phyloP scores from a whole-genome alignment of 1,140 invertebrate species.

The Ceratina calcarata region DNA sequence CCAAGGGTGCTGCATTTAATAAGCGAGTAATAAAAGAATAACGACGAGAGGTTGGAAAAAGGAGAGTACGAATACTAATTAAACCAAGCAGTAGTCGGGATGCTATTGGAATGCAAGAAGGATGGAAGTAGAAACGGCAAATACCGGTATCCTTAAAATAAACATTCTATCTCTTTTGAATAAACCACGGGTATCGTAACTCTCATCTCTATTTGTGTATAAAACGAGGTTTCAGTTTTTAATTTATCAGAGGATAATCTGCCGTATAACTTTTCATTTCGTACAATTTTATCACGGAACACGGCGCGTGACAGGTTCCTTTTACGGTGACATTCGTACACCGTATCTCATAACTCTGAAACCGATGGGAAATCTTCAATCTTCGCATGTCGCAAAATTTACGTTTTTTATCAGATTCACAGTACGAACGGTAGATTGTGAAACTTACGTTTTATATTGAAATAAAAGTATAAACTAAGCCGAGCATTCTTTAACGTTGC shows the following conservation, averaged over 20 bases:
- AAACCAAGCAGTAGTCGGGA: slow-evolving; percentile 21
- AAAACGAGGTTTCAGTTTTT: slow-evolving; percentile 1
- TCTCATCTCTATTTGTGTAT: too few species aligned
- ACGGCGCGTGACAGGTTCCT: neutral
- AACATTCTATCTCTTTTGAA: neutral
- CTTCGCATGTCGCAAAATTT: too few species aligned
- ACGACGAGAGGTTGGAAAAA: too few species aligned
- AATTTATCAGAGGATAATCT: slow-evolving; percentile 9
- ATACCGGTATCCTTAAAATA: slow-evolving; percentile 2
- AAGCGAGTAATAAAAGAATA: neutral
- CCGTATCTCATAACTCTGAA: neutral
- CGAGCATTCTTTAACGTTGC: too few species aligned
- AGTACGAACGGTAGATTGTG: too few species aligned
- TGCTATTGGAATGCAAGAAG: slow-evolving; percentile 26
- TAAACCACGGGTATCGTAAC: neutral
- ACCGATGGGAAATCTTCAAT: too few species aligned
- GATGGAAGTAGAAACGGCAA: neutral
- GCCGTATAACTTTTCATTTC: neutral
- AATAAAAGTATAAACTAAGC: too few species aligned
- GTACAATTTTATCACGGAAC: neutral
- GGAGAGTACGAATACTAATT: slow-evolving; percentile 32
- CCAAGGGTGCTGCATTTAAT: slow-evolving; percentile 26
- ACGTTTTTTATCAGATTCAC: too few species aligned
- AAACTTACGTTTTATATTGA: too few species aligned
- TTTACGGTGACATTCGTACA: neutral